A percentile compares a stretch with the other conserved stretches of the same genome.
Conservation (phyloP, 1,140 invertebrate genomes). For the Drosophila bifasciata region DNA sequence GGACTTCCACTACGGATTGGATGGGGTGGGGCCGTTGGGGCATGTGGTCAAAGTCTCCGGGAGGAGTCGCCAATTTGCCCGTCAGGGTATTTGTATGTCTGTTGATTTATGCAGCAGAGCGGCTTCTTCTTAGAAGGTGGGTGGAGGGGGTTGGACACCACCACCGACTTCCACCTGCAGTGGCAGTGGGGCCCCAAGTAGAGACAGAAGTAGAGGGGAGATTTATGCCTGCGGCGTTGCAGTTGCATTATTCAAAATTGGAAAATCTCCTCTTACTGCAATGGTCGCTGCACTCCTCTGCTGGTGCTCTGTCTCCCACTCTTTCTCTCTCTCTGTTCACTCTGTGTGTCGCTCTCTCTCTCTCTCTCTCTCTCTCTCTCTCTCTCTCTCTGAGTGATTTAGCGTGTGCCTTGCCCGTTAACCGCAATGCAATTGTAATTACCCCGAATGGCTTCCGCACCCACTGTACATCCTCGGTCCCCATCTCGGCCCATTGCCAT, state of each 20-base stretch:
- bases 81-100: slow-evolving; percentile 47
- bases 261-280: slow-evolving; percentile 26
- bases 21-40: background rate
- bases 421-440: slow-evolving; percentile 82
- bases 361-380: background rate
- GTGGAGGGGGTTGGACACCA: no score
- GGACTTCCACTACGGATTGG: slow-evolving; percentile 10
- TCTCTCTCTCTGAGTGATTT: slow-evolving; percentile 61
- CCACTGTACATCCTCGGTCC: background rate
- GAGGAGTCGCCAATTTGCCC: slow-evolving; percentile 55
- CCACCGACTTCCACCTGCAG: slow-evolving; percentile 27
- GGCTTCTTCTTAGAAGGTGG: slow-evolving; percentile 23
- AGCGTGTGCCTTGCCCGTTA: slow-evolving; percentile 74
- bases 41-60: slow-evolving; percentile 41
- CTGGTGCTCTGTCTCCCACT: background rate
- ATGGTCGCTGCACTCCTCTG: no score
- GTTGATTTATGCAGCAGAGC: slow-evolving; percentile 53
- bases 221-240: slow-evolving; percentile 30
- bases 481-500: background rate
- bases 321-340: slow-evolving; percentile 1
- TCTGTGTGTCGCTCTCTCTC: slow-evolving; percentile 35
- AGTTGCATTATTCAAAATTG: slow-evolving; percentile 74
- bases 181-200: background rate
- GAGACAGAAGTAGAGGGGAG: no score
- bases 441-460: slow-evolving; percentile 72